These are phyloP conservation scores for Prinia subflava DNA, from an alignment of 2,113 vertebrate species.

Conservation along the genomic window DNA sequence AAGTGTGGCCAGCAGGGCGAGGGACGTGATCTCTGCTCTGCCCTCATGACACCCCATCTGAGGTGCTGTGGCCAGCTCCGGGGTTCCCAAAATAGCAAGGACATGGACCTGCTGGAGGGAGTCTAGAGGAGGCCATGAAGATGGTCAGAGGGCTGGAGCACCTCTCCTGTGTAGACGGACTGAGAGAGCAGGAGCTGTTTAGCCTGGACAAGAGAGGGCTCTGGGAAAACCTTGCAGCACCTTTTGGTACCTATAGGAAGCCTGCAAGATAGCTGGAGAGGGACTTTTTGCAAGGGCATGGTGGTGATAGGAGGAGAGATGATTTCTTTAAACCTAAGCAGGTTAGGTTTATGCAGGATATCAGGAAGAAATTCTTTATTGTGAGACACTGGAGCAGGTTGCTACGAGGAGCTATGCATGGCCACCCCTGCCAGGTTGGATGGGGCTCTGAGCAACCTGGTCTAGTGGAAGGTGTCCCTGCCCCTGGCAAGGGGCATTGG, in stretches of 20 bases:
- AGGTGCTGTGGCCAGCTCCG: background rate
- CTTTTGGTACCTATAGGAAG: no score
- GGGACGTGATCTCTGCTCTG: background rate
- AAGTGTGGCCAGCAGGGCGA: accelerated
- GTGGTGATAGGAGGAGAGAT: background rate
- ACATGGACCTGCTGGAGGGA: background rate
- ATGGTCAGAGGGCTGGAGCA: background rate
- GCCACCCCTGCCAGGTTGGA: accelerated
- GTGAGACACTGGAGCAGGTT: background rate
- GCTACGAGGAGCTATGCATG: no score
- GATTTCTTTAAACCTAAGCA: background rate
- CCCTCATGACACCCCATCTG: background rate
- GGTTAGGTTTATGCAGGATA: background rate
- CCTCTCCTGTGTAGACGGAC: background rate
- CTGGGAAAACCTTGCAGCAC: background rate
- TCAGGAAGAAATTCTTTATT: background rate
- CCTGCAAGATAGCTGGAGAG: background rate
- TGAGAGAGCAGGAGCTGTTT: background rate
- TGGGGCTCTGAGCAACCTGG: background rate
- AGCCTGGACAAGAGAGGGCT: background rate
- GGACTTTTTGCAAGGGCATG: no score
- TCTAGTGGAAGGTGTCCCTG: background rate
- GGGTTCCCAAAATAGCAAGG: accelerated
- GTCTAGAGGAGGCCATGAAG: background rate
- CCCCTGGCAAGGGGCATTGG: background rate